A percentile compares a stretch with the other conserved stretches of the same genome.
phyloP scores from a whole-genome alignment of 2,113 vertebrate genomes.

The Cebidichthys violaceus region DNA sequence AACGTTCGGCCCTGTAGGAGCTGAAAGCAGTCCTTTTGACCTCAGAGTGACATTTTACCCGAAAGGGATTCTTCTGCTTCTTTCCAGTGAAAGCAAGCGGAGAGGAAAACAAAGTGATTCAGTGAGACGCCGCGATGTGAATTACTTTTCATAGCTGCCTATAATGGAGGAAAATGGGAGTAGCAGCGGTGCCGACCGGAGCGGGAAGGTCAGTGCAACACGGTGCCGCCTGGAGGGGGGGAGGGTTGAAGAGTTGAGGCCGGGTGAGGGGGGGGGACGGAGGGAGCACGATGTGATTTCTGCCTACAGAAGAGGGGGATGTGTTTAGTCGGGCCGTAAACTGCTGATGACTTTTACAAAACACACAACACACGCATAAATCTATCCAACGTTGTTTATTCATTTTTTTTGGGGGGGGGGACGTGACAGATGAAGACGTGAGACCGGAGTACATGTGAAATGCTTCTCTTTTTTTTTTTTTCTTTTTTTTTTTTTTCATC shows the following conservation, averaged over 20 bases:
- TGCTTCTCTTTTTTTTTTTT: not conserved
- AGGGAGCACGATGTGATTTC: not conserved
- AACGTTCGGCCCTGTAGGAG: not conserved
- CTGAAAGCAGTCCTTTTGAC: slow-evolving; percentile 18
- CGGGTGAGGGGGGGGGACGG: not conserved
- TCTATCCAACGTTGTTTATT: slow-evolving; percentile 75
- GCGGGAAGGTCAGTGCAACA: slow-evolving; percentile 34
- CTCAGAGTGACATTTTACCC: not conserved
- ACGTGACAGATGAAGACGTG: slow-evolving; percentile 67
- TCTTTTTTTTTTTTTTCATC: slow-evolving; percentile 11
- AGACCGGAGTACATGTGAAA: slow-evolving; percentile 59
- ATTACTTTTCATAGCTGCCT: not conserved
- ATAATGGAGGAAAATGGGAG: not conserved
- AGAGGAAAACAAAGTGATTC: slow-evolving; percentile 5
- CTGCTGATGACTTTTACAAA: not conserved
- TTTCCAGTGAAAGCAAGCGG: not conserved
- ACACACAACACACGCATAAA: not conserved
- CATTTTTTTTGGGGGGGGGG: slow-evolving; percentile 16
- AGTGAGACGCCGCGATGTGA: not conserved
- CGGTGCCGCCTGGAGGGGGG: slow-evolving; percentile 12
- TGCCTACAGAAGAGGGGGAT: not conserved
- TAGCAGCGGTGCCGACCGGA: not conserved
- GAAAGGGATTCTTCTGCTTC: not conserved
- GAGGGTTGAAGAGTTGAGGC: slow-evolving; percentile 1
- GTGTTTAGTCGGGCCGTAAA: not conserved